Percentiles rank a stretch among this genome's conserved stretches.
Evolutionary conservation across 1,140 invertebrate species (phyloP).

Genomic region (Hycleus cichorii): DNA sequence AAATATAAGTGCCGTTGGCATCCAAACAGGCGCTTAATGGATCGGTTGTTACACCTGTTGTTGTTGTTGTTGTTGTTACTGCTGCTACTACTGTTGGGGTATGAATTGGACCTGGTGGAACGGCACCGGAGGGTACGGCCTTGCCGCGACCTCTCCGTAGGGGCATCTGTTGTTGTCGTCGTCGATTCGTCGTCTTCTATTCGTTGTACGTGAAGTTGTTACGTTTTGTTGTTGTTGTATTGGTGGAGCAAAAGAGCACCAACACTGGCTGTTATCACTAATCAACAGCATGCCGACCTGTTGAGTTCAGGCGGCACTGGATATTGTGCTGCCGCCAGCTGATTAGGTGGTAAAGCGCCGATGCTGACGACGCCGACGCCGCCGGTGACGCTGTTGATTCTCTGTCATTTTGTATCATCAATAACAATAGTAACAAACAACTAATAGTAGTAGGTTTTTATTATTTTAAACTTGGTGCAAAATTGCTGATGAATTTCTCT

Average conservation of each 20-base stretch:
- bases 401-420: too few species aligned
- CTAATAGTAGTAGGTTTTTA: too few species aligned
- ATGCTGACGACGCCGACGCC: slow-evolving; percentile 15
- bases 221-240: too few species aligned
- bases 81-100: slow-evolving; percentile 1
- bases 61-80: neutral
- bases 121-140: slow-evolving; percentile 7
- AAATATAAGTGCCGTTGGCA: slow-evolving; percentile 52
- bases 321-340: slow-evolving; percentile 29
- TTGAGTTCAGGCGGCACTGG: slow-evolving; percentile 34
- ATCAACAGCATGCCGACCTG: slow-evolving; percentile 38
- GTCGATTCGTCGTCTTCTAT: too few species aligned
- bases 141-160: slow-evolving; percentile 28
- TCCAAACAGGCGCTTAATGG: slow-evolving; percentile 47
- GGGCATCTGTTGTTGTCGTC: slow-evolving; percentile 32
- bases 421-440: too few species aligned
- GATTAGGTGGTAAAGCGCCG: slow-evolving; percentile 25
- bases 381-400: too few species aligned
- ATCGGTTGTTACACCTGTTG: slow-evolving; percentile 26
- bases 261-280: slow-evolving; percentile 21
- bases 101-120: neutral
- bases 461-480: too few species aligned
- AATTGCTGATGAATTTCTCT: too few species aligned
- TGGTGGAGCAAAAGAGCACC: slow-evolving; percentile 9
- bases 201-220: too few species aligned